Evolutionary conservation across 2,113 vertebrate species (phyloP), one percentile per base, ranked within the genome.

Genomic region (Mormyrus iriodes): DNA sequence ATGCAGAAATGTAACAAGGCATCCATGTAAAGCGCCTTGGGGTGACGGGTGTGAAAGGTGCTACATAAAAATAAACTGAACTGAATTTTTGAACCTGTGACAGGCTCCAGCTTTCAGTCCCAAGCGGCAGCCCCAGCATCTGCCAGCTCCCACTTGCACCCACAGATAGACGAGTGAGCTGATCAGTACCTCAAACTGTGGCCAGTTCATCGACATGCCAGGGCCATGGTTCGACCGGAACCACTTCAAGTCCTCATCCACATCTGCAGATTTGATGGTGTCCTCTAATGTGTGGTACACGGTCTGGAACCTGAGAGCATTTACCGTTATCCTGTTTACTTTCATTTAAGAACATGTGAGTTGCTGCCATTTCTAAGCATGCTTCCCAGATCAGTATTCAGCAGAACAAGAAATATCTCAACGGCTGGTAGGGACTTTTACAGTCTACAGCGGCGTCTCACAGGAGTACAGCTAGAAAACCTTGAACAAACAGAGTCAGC

Each of bases 121-220:
- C 27, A 9, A 65, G 9, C 3, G n/a, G n/a, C n/a, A 27, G 61
- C 61, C 9, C 9, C 61, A 69, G 61, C 27, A 31, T 15, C 61
- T 1, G 61, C 61, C 2, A 69, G 13, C 61, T 69, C 61, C 27
- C 27, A 69, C n/a, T 19, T 79, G n/a, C 17, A 17, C 35, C 15
- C 35, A 39, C 13, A 79, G 13, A 79, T 1, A 79, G 31, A 79
- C 0, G 2, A 42, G 35, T 1, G 4, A 55, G 42, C 55, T 13
- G 19, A 73, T 4, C 58, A 15, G 92, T 96, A 99, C 98, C 97
- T 99, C 98, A 94, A 99, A 99, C 93, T 98, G 97, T 1, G 98
- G 98, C 98, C 98, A 99, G 93, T 97, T 99, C 98, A 99, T 99
- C 27, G 97, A 95, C 98, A 99, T 99, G 90, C 97, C 98, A 0